A percentile compares a stretch with the other conserved stretches of the same genome.
phyloP scores from a whole-genome alignment of 2,113 vertebrate species.

The Sebastes schlegelii region DNA sequence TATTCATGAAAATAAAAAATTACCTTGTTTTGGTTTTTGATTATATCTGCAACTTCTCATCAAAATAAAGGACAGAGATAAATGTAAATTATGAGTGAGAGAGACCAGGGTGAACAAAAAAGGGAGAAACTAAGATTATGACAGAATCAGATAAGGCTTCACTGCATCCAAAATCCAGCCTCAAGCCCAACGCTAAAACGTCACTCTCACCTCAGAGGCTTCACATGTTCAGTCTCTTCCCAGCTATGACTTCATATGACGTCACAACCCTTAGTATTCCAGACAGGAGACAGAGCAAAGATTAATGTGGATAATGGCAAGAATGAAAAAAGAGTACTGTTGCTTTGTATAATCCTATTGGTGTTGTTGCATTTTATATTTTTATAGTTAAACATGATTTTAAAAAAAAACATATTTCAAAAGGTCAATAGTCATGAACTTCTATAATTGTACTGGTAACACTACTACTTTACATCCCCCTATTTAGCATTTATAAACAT shows the following conservation, averaged over 20 bases:
- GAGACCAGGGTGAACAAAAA: background rate
- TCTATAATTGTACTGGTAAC: background rate
- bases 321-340: too few species aligned
- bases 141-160: background rate
- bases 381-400: background rate
- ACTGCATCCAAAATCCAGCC: background rate
- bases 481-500: background rate
- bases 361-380: background rate
- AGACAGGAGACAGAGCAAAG: too few species aligned
- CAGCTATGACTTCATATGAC: conserved; percentile 17
- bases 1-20: conserved; percentile 32
- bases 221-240: background rate
- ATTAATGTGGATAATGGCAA: too few species aligned
- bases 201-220: conserved; percentile 4
- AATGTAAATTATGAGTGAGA: conserved; percentile 2
- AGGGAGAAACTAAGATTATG: background rate
- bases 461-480: background rate
- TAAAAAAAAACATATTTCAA: background rate
- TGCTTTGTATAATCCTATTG: background rate
- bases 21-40: conserved; percentile 8
- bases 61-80: conserved; percentile 24
- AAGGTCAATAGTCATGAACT: background rate
- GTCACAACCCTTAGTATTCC: background rate
- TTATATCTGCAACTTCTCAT: background rate
- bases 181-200: conserved; percentile 1